These are phyloP conservation scores for Lycocorax pyrrhopterus DNA, from an alignment of 2,113 vertebrate genomes.

Conservation along the genomic window DNA sequence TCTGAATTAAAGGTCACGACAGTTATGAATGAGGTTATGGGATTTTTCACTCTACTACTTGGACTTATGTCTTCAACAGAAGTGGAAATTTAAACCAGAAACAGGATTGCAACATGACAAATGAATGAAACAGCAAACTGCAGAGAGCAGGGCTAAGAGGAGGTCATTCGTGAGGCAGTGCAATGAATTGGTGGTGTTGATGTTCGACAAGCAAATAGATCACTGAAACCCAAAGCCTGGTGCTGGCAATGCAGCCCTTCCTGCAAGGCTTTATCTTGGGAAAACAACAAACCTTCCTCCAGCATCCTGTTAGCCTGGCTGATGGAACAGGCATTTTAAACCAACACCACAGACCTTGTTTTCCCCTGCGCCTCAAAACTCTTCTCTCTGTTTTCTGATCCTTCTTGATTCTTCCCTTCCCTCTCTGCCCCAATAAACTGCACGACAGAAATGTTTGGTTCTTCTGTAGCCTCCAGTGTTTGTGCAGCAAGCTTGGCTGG, in stretches of 20 bases:
- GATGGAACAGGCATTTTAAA: neutral
- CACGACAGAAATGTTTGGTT: fast-evolving
- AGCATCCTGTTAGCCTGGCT: neutral
- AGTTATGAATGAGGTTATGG: slow-evolving; percentile 52
- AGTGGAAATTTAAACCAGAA: slow-evolving; percentile 57
- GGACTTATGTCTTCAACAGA: slow-evolving; percentile 24
- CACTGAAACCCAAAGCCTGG: neutral
- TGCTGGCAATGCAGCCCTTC: neutral
- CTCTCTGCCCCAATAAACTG: neutral
- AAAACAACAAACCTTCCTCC: neutral
- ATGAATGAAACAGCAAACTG: slow-evolving; percentile 25
- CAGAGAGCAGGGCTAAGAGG: slow-evolving; percentile 30
- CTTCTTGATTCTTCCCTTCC: neutral
- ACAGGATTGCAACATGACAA: slow-evolving; percentile 51
- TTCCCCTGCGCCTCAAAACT: fast-evolving
- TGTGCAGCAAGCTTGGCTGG: neutral
- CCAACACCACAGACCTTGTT: neutral
- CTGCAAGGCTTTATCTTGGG: neutral
- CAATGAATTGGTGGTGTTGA: slow-evolving; percentile 34
- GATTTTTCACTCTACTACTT: slow-evolving; percentile 21
- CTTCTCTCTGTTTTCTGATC: neutral
- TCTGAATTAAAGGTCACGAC: slow-evolving; percentile 47
- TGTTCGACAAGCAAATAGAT: slow-evolving; percentile 44
- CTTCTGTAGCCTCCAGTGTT: neutral
- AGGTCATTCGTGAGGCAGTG: slow-evolving; percentile 22